These are phyloP conservation scores for Scophthalmus maximus DNA, from an alignment of 2,113 vertebrate genomes.

Conservation along the genomic window DNA sequence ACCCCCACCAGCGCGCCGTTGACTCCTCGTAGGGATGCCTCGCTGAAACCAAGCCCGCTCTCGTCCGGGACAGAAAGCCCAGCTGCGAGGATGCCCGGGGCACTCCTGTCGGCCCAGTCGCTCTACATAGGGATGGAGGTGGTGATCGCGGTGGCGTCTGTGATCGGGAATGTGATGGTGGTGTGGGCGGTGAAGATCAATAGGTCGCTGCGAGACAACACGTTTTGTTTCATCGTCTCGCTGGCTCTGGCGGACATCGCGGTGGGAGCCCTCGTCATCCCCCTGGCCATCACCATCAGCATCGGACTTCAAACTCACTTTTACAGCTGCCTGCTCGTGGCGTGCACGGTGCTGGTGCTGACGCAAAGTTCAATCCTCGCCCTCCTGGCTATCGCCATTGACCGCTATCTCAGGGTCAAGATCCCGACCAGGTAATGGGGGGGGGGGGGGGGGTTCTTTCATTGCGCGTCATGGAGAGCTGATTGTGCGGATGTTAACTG, in stretches of 20 bases:
- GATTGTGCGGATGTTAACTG: neutral
- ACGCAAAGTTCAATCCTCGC: slow-evolving; percentile 99
- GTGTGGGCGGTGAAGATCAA: slow-evolving; percentile 98
- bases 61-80: slow-evolving; percentile 18
- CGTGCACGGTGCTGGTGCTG: slow-evolving; percentile 95
- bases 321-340: slow-evolving; percentile 95
- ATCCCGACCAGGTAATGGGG: slow-evolving; percentile 92
- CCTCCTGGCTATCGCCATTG: slow-evolving; percentile 94
- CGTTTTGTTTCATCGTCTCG: slow-evolving; percentile 97
- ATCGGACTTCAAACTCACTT: slow-evolving; percentile 93
- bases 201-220: slow-evolving; percentile 92
- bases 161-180: slow-evolving; percentile 96
- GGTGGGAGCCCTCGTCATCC: slow-evolving; percentile 95
- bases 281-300: slow-evolving; percentile 94
- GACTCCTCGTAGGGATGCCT: neutral
- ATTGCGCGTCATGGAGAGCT: neutral
- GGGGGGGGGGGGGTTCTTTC: no score
- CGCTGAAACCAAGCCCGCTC: slow-evolving; percentile 8
- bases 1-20: neutral
- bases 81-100: slow-evolving; percentile 81
- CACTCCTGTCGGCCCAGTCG: slow-evolving; percentile 83
- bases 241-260: slow-evolving; percentile 96
- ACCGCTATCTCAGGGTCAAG: slow-evolving; percentile 96
- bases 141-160: slow-evolving; percentile 91
- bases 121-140: slow-evolving; percentile 96